Evolutionary conservation across 2,113 vertebrate species (phyloP).

Genomic region (Cichladusa arquata): DNA sequence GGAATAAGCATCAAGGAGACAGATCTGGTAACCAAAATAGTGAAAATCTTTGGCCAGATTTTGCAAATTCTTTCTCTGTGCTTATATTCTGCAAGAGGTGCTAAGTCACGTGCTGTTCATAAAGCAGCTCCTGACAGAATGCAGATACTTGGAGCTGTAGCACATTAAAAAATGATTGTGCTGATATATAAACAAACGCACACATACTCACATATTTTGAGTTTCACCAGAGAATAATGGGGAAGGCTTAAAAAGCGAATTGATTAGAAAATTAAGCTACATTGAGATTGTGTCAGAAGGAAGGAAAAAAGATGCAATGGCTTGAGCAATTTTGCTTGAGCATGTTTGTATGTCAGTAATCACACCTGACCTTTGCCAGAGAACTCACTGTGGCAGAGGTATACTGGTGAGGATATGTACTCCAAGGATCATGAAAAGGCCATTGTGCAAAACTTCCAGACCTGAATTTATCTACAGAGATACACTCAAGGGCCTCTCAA

Average conservation of each 20-base stretch:
- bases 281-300: neutral
- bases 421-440: neutral
- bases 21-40: neutral
- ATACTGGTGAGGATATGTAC: neutral
- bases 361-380: neutral
- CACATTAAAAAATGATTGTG: neutral
- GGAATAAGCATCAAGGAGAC: neutral
- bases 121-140: neutral
- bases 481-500: neutral
- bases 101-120: neutral
- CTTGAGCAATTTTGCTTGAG: neutral
- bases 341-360: neutral
- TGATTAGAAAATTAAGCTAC: neutral
- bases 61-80: neutral
- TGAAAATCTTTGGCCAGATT: neutral
- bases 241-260: neutral
- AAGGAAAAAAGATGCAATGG: neutral
- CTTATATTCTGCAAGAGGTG: neutral
- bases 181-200: slow-evolving; percentile 22
- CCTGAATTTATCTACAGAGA: neutral
- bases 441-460: neutral
- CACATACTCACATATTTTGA: neutral
- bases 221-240: neutral
- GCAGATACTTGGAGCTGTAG: neutral
- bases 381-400: neutral